Base-by-base conservation (phyloP, 2,113 vertebrate genomes). In the Gopherus flavomarginatus region DNA sequence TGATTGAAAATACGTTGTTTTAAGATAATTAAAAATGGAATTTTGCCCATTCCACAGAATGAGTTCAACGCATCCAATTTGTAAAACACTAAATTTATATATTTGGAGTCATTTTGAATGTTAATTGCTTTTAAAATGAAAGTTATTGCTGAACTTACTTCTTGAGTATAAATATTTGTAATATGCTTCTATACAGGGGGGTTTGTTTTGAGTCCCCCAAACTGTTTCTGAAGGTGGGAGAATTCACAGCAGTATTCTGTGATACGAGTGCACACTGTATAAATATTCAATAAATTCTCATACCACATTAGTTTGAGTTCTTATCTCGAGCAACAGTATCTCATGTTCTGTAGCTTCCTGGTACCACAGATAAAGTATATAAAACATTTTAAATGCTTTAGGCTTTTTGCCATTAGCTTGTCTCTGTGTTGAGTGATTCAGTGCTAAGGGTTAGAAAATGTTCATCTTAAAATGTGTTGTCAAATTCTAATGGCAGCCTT, bases 11-110 rank as follows among this genome's bases (percentile, higher is more conserved):
- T n/a, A 38, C 8, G 5, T 69, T n/a, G 35, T 69, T 69, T 69
- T 69, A 69, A 69, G 31, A 69, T 90, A 89, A 90, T 90, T 95
- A 86, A 93, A 78, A 87, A 62, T 83, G 17, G 31, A 86, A 92
- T 69, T 95, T 95, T 52, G 72, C 69, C 21, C 52, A 5, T 53
- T 92, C 22, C 85, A 88, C 62, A 80, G 26, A 88, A 94, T 90
- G 90, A 72, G 85, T 81, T n/a, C 78, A 35, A 92, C 52, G 87
- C 62, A 94, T 14, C 69, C 49, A 72, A 89, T 96, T 90, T 96
- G 82, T 38, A 0, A 85, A 93, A 29, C 35, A 90, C 82, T 54
- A 94, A 92, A 93, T 83, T 19, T 90, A 91, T 86, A 22, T 89
- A 0, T 1, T 85, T 95, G 94, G 79, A 92, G 79, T 94, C 2